A percentile compares a stretch with the other conserved stretches of the same genome.
phyloP scores from a whole-genome alignment of 23 tunicate genomes.

The Corella eumyota region DNA sequence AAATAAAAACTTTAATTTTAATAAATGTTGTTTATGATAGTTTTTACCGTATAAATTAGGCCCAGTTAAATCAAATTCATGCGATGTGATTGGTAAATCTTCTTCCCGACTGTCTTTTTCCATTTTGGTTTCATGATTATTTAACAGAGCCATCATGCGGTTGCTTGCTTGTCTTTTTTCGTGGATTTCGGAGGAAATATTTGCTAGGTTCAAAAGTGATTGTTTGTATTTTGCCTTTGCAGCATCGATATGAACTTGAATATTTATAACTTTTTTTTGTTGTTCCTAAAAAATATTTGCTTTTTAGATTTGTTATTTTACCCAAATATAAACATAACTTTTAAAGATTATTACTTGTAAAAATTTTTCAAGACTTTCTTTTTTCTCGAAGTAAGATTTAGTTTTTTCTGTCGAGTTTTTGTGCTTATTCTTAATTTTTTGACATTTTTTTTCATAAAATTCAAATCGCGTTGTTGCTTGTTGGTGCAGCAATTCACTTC shows the following conservation, averaged over 20 bases:
- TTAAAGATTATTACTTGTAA: constrained; percentile 38
- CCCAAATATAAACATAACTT: neutral
- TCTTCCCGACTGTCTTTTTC: constrained; percentile 4
- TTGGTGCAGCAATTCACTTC: constrained; percentile 58
- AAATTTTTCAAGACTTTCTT: constrained; percentile 42
- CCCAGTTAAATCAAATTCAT: constrained; percentile 25
- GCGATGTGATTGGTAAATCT: constrained; percentile 1
- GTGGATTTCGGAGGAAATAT: constrained; percentile 78
- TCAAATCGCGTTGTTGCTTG: constrained; percentile 57
- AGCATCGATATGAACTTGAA: constrained; percentile 35
- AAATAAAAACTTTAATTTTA: no score
- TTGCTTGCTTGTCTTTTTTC: constrained; percentile 29
- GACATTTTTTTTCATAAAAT: constrained; percentile 37
- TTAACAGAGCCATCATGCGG: neutral
- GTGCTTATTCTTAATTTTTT: constrained; percentile 34
- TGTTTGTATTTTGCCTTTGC: constrained; percentile 43
- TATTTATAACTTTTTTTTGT: constrained; percentile 39
- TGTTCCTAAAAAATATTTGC: constrained; percentile 37
- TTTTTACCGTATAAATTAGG: constrained; percentile 62
- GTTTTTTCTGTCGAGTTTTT: constrained; percentile 41
- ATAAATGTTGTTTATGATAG: no score
- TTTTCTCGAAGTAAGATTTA: constrained; percentile 47
- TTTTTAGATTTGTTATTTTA: no score
- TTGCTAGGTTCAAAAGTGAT: constrained; percentile 53
- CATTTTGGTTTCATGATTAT: constrained; percentile 4